These are phyloP conservation scores for Propithecus deckenii DNA, from an alignment of 2,797 vertebrate species.

Conservation along the genomic window DNA sequence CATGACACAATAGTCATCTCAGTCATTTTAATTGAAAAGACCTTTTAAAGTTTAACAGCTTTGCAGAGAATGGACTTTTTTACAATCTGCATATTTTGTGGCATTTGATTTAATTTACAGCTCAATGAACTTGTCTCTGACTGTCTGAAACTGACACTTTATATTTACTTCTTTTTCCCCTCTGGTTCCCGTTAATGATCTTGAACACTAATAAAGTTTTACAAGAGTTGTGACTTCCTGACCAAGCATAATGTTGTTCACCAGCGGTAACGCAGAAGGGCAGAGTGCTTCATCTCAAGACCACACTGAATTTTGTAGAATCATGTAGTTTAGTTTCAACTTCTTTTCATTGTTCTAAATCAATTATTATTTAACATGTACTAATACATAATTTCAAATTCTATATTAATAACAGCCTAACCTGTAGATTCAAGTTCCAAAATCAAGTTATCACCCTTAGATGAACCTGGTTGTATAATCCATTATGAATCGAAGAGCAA, in stretches of 20 bases:
- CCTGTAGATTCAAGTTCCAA: neutral
- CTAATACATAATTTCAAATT: conserved; percentile 14
- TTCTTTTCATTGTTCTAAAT: conserved; percentile 36
- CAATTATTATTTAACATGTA: neutral
- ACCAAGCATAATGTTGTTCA: conserved; percentile 51
- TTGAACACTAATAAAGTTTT: conserved; percentile 78
- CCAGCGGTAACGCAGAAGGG: neutral
- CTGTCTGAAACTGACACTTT: conserved; percentile 61
- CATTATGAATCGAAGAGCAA: neutral
- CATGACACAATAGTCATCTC: neutral
- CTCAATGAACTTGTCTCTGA: conserved; percentile 63
- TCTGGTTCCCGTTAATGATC: conserved; percentile 67
- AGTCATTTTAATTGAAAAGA: conserved; percentile 74
- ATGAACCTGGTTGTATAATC: neutral
- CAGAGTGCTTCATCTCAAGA: neutral
- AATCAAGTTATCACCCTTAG: neutral
- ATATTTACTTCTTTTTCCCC: conserved; percentile 72
- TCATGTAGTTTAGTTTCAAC: neutral
- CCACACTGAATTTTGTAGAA: conserved; percentile 64
- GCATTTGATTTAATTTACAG: conserved; percentile 80
- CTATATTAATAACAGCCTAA: neutral
- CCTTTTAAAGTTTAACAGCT: conserved; percentile 74
- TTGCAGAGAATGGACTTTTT: conserved; percentile 58
- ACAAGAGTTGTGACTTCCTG: conserved; percentile 70
- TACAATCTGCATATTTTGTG: conserved; percentile 57